Percentiles rank a stretch among this genome's conserved stretches.
Evolutionary conservation across 1,140 invertebrate genomes (phyloP).

Genomic region (Cydia amplana): DNA sequence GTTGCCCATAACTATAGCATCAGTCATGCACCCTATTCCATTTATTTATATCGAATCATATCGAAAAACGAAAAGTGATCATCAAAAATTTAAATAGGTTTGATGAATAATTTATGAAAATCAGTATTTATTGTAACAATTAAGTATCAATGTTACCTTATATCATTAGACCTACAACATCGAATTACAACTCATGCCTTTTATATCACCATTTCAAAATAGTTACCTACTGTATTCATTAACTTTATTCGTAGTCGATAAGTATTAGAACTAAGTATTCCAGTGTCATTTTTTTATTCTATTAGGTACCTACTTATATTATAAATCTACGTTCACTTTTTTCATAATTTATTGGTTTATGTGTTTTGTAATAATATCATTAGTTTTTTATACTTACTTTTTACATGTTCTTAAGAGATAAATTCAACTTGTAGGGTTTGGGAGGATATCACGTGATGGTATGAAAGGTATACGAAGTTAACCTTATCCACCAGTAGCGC

Average conservation of each 20-base stretch:
- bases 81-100: not conserved
- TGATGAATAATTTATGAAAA: not conserved
- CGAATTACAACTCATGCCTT: not conserved
- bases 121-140: not conserved
- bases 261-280: not conserved
- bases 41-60: slow-evolving; percentile 7
- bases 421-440: not conserved
- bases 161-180: not conserved
- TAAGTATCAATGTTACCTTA: not conserved
- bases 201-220: not conserved
- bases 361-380: not conserved
- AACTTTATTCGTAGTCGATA: not conserved
- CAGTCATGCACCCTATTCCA: no score
- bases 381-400: not conserved
- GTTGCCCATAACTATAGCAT: no score
- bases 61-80: not conserved
- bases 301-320: not conserved
- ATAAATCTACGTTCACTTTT: not conserved
- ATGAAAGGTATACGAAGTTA: not conserved
- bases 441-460: not conserved
- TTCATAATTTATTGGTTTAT: not conserved
- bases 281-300: slow-evolving; percentile 8
- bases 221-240: not conserved
- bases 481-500: not conserved
- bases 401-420: not conserved